Base-by-base conservation (phyloP, 1,140 invertebrate genomes). In the Drosophila malerkotliana region DNA sequence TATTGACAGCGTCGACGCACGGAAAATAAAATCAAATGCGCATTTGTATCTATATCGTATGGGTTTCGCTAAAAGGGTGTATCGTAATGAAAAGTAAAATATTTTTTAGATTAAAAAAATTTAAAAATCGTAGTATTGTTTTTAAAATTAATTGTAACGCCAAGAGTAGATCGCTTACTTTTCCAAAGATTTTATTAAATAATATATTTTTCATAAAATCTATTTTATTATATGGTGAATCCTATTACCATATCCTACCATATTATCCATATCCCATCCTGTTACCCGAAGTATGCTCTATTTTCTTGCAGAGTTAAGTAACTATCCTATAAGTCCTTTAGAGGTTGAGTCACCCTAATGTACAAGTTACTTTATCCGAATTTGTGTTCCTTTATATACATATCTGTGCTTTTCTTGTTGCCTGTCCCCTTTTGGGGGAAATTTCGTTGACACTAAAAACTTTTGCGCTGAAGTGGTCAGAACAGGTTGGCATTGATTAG, bases 391-490 rank as follows among this genome's bases (percentile, higher is more conserved):
- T 32, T 8, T 52, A 21, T 60, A 15, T 52, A 21, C 52, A 15
- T 32, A 28, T 51, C 34, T 63, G 51, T 51, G 14, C 14, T 30
- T 52, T 15, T 60, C 12, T 51, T 57, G 26, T 66, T 7, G 49
- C 18, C 39, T 48, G 49, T 53, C 51, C 14, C 34, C 18, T 28
- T 15, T 48, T 5, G 55, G 30, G 18, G 53, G 57, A 75, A 75
- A 12, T 78, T 74, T 41, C 37, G 67, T 44, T 60, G 56, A 72
- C 62, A 63, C 57, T 81, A 77, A 76, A 58, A 53, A 59, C 55
- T 73, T 72, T 58, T 14, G 52, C 88, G 85, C 81, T 92, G 88
- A 85, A 91, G 90, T 91, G 92, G 73, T 68, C 73, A 76, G 66
- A 26, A 44, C 39, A 51, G 63, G 67, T 39, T 48, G 26, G 24